These are phyloP conservation scores for Palythoa caribaeorum DNA, from an alignment of 92 coral and sea anemone genomes.

Conservation along the genomic window DNA sequence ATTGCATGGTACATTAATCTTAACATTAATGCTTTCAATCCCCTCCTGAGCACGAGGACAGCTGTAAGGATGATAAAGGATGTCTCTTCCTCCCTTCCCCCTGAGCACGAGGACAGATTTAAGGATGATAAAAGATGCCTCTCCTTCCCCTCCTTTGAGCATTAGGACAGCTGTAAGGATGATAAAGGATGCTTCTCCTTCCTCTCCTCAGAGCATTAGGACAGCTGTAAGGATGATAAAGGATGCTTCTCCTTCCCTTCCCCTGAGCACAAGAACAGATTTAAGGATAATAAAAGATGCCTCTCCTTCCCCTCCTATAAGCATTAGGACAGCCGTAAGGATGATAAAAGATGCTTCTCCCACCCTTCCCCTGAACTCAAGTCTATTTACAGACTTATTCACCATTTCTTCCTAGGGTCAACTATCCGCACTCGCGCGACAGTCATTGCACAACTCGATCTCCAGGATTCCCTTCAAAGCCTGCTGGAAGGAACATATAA, in stretches of 20 bases:
- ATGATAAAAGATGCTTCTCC: background rate
- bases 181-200: too few species aligned
- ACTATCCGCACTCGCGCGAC: slow-evolving; percentile 76
- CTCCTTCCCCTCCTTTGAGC: too few species aligned
- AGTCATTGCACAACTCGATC: slow-evolving; percentile 81
- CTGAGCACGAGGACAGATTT: too few species aligned
- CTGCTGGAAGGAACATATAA: slow-evolving; percentile 96
- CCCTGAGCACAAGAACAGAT: background rate
- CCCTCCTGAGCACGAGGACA: too few species aligned
- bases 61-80: background rate
- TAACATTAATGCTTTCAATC: too few species aligned
- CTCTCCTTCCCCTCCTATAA: too few species aligned
- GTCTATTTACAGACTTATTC: background rate
- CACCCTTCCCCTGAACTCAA: background rate
- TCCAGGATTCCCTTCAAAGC: slow-evolving; percentile 88
- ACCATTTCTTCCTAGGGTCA: slow-evolving; percentile 40
- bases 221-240: too few species aligned
- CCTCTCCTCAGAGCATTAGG: too few species aligned
- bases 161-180: too few species aligned
- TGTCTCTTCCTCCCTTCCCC: background rate
- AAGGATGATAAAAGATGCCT: too few species aligned
- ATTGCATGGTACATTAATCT: too few species aligned
- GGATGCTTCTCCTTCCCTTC: background rate
- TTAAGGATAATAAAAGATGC: too few species aligned
- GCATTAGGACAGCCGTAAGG: background rate